Conservation (phyloP, 2,888 invertebrate species). For the Poecilus cupreus region DNA sequence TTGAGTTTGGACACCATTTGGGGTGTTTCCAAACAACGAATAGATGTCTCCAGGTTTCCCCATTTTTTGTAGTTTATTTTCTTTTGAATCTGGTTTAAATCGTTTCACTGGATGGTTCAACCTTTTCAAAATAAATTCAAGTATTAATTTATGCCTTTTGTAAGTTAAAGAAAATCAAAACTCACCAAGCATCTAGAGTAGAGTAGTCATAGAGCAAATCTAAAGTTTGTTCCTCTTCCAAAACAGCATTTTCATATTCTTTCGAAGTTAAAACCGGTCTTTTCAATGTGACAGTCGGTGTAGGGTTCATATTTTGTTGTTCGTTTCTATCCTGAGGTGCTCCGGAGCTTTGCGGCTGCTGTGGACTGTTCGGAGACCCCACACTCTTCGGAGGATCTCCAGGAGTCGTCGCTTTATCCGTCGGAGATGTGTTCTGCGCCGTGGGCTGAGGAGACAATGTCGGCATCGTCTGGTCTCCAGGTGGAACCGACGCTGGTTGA, state of each 20-base stretch:
- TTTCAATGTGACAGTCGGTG: conserved; percentile 73
- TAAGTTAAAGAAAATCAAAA: conserved; percentile 59
- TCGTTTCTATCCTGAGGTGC: neutral
- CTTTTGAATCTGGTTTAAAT: conserved; percentile 80
- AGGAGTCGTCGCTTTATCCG: conserved; percentile 65
- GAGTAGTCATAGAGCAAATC: conserved; percentile 93
- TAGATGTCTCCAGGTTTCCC: conserved; percentile 70
- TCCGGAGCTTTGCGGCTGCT: conserved; percentile 16
- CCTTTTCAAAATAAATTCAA: conserved; percentile 75
- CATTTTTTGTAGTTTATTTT: conserved; percentile 71
- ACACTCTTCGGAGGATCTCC: conserved; percentile 36
- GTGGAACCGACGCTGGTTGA: conserved; percentile 82
- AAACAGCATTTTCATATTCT: conserved; percentile 85
- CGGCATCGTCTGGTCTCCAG: conserved; percentile 81
- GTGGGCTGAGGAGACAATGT: conserved; percentile 83
- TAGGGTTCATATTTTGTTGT: conserved; percentile 62
- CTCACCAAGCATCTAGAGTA: conserved; percentile 88
- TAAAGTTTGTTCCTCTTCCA: conserved; percentile 87
- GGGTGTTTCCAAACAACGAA: conserved; percentile 67
- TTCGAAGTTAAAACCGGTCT: conserved; percentile 86
- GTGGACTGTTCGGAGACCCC: conserved; percentile 31
- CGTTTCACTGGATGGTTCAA: conserved; percentile 93
- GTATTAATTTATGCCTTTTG: no score
- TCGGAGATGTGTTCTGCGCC: conserved; percentile 72
- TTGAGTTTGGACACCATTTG: conserved; percentile 65